Percentiles rank a stretch among this genome's conserved stretches.
Evolutionary conservation across 30 jellyfish, hydroid and myxozoan genomes (phyloP).

Genomic region (Aurelia sp.): DNA sequence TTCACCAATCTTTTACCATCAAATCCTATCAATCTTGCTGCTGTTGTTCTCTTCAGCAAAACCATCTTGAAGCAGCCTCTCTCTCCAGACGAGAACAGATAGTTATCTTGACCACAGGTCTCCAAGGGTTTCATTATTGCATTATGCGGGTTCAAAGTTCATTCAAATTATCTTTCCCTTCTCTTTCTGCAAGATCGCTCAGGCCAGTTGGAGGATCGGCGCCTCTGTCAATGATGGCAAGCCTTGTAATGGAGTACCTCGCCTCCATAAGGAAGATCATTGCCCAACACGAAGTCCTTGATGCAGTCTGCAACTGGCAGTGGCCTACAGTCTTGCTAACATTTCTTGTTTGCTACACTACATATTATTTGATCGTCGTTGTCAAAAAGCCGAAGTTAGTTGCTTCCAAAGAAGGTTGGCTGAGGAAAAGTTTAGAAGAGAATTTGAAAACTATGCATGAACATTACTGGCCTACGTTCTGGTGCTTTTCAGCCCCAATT

Average conservation of each 20-base stretch:
- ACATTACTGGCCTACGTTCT: constrained; percentile 89
- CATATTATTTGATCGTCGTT: constrained; percentile 72
- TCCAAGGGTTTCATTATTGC: too few relatives aligned
- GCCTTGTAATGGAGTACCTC: background rate
- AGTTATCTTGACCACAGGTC: too few relatives aligned
- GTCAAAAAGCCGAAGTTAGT: constrained; percentile 81
- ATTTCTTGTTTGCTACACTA: constrained; percentile 42
- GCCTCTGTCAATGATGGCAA: background rate
- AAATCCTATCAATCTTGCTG: too few relatives aligned
- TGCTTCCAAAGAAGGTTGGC: constrained; percentile 63
- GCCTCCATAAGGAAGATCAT: background rate
- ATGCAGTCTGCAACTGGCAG: constrained; percentile 47
- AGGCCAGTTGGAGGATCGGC: background rate
- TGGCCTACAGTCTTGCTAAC: constrained; percentile 53
- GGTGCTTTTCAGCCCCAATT: constrained; percentile 86
- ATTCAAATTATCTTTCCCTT: too few relatives aligned
- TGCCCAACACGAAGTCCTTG: constrained; percentile 4
- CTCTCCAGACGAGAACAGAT: too few relatives aligned
- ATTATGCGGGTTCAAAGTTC: too few relatives aligned
- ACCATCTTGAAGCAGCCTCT: too few relatives aligned
- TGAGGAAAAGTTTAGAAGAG: constrained; percentile 17
- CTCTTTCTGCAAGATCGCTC: too few relatives aligned
- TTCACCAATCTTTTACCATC: too few relatives aligned
- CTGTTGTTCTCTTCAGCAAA: too few relatives aligned
- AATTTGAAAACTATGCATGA: constrained; percentile 53